phyloP scores from a whole-genome alignment of 2,797 vertebrate genomes.

The Pseudochaenichthys georgianus region DNA sequence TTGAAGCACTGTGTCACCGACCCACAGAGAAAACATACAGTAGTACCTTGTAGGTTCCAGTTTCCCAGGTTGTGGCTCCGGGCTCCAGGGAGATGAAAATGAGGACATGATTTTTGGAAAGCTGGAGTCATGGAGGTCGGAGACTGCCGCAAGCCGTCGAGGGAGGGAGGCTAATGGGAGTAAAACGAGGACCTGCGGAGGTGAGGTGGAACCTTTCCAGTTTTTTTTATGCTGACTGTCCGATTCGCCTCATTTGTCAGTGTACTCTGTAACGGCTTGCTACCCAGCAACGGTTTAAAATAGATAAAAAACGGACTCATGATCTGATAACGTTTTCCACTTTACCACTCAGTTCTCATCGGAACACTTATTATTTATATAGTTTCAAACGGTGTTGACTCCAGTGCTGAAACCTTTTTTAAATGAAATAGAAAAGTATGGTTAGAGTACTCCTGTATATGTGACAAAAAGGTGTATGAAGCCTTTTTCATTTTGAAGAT shows the following conservation, averaged over 20 bases:
- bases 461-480: not conserved
- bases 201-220: constrained; percentile 44
- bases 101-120: constrained; percentile 55
- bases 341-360: constrained; percentile 5
- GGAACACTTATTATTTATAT: constrained; percentile 26
- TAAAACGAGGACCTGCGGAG: constrained; percentile 50
- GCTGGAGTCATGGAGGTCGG: constrained; percentile 46
- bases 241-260: constrained; percentile 63
- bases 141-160: constrained; percentile 36
- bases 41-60: not conserved
- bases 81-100: constrained; percentile 50
- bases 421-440: not conserved
- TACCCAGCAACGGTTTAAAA: constrained; percentile 37
- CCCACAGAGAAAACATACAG: not conserved
- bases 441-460: not conserved
- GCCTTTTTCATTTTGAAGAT: not conserved
- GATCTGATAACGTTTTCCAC: constrained; percentile 17
- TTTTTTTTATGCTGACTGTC: constrained; percentile 46
- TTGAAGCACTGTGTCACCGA: constrained; percentile 14
- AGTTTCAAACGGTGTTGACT: not conserved
- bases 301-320: constrained; percentile 25
- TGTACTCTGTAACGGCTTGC: constrained; percentile 34
- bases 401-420: not conserved
- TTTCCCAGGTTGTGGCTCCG: constrained; percentile 48
- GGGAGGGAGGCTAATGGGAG: constrained; percentile 64